Conservation (phyloP, 2,113 vertebrate genomes). For the Limnothrissa miodon region DNA sequence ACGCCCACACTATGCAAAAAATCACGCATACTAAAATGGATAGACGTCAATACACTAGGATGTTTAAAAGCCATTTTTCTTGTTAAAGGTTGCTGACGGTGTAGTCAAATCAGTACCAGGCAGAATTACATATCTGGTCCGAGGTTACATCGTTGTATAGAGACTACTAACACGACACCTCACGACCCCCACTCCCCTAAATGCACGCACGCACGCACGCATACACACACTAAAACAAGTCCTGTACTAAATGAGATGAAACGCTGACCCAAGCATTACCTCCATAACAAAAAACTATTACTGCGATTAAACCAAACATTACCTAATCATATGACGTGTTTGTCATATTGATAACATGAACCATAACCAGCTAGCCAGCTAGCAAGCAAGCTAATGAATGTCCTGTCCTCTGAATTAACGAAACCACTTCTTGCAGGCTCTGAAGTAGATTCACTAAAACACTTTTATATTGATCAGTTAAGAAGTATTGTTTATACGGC, state of each 20-base stretch:
- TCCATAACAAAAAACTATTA: background rate
- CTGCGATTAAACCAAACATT: background rate
- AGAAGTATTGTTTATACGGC: background rate
- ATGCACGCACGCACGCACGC: slow-evolving; percentile 10
- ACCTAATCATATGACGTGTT: background rate
- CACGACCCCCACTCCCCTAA: slow-evolving; percentile 1
- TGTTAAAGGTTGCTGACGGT: background rate
- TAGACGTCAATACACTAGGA: background rate
- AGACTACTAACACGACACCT: slow-evolving; percentile 4
- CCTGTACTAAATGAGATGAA: slow-evolving; percentile 20
- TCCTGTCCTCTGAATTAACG: background rate
- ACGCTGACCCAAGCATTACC: slow-evolving; percentile 26
- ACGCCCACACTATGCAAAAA: slow-evolving; percentile 44
- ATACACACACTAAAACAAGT: slow-evolving; percentile 27
- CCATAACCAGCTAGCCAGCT: slow-evolving; percentile 47
- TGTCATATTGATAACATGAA: background rate
- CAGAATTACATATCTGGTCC: background rate
- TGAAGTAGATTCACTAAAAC: slow-evolving; percentile 48
- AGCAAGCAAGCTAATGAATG: slow-evolving; percentile 41
- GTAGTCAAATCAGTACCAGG: background rate
- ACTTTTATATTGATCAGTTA: slow-evolving; percentile 18
- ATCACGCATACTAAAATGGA: slow-evolving; percentile 9
- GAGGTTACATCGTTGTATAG: background rate
- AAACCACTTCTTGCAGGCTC: slow-evolving; percentile 2
- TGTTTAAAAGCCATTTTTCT: background rate